phyloP scores from a whole-genome alignment of 1,140 invertebrate genomes.

The Caerostris extrusa region DNA sequence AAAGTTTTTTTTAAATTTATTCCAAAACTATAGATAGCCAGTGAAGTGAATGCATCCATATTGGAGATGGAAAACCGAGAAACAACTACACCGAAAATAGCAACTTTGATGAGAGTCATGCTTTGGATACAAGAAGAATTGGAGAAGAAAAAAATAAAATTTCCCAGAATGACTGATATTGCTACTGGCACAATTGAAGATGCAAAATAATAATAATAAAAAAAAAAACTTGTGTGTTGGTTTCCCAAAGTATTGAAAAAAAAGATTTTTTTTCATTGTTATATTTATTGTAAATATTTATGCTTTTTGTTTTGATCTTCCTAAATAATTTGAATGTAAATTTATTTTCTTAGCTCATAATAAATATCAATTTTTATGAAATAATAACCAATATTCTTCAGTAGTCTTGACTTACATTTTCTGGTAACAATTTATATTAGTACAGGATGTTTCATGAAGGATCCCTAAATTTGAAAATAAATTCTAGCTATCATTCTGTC shows the following conservation, averaged over 20 bases:
- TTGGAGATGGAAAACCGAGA: conserved; percentile 94
- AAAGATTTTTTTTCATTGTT: conserved; percentile 43
- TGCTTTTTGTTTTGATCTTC: conserved; percentile 15
- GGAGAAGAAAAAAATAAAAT: conserved; percentile 95
- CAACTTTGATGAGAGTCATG: conserved; percentile 94
- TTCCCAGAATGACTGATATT: conserved; percentile 95
- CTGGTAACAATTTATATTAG: too few relatives aligned
- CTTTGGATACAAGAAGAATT: conserved; percentile 97
- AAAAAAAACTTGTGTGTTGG: not conserved
- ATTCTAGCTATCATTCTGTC: too few relatives aligned
- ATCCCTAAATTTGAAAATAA: too few relatives aligned
- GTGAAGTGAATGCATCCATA: conserved; percentile 98
- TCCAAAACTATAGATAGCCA: conserved; percentile 89
- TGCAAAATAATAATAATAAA: conserved; percentile 84
- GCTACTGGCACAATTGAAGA: conserved; percentile 84
- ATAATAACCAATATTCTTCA: not conserved
- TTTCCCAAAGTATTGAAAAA: not conserved
- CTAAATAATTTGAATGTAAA: conserved; percentile 39
- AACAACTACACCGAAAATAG: conserved; percentile 89
- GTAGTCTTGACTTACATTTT: too few relatives aligned
- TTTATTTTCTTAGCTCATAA: conserved; percentile 57
- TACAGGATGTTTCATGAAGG: too few relatives aligned
- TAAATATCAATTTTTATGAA: conserved; percentile 40
- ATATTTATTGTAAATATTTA: conserved; percentile 47
- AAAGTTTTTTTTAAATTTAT: not conserved